A percentile compares a stretch with the other conserved stretches of the same genome.
Conservation (phyloP, 53 echinoderm and acorn worm genomes). For the Antedon mediterranea region DNA sequence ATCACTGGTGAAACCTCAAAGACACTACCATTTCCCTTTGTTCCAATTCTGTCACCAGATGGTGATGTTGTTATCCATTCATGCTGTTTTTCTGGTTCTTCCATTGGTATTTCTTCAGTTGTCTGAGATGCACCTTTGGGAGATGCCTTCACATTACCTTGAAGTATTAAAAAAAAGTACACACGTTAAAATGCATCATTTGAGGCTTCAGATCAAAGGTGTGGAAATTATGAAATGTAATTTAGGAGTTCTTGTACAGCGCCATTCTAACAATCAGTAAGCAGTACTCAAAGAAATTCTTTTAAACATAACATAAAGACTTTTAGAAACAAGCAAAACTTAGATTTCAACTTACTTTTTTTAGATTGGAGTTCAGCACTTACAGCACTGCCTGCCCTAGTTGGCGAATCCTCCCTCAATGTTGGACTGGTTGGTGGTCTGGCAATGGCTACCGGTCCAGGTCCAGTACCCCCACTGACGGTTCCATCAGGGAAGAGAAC, state of each 20-base stretch:
- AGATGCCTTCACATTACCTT: neutral
- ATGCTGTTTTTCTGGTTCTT: constrained; percentile 22
- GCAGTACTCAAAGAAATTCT: too few relatives aligned
- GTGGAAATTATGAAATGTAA: too few relatives aligned
- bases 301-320: too few relatives aligned
- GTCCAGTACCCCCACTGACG: constrained; percentile 46
- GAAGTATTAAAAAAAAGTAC: too few relatives aligned
- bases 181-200: too few relatives aligned
- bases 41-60: constrained; percentile 51
- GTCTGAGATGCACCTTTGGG: neutral
- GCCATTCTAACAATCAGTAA: too few relatives aligned
- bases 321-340: too few relatives aligned
- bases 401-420: constrained; percentile 50
- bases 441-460: constrained; percentile 12
- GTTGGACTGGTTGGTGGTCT: constrained; percentile 24
- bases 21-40: constrained; percentile 48
- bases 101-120: neutral
- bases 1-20: constrained; percentile 50
- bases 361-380: constrained; percentile 53
- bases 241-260: too few relatives aligned
- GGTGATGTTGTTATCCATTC: constrained; percentile 79
- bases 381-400: constrained; percentile 56
- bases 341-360: constrained; percentile 34
- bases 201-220: too few relatives aligned
- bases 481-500: constrained; percentile 87